These are phyloP conservation scores for Scomberomorus guttatus DNA, from an alignment of 2,797 vertebrate species.

Conservation along the genomic window DNA sequence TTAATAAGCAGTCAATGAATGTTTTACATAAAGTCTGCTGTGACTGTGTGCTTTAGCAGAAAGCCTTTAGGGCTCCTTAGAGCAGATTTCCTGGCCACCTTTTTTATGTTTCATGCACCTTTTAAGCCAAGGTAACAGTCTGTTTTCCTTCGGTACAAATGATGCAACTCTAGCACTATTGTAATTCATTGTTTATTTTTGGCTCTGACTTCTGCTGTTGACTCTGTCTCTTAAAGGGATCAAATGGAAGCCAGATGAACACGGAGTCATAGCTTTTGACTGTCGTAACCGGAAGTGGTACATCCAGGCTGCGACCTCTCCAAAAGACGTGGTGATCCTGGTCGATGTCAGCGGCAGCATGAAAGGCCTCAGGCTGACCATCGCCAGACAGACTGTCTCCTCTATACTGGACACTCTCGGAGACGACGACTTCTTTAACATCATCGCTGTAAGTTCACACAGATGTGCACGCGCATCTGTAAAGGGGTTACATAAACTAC, in stretches of 20 bases:
- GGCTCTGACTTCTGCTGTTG: neutral
- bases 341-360: slow-evolving; percentile 98
- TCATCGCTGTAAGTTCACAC: slow-evolving; percentile 92
- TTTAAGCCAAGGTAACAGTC: neutral
- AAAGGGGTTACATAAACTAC: slow-evolving; percentile 9
- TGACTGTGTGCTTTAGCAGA: slow-evolving; percentile 4
- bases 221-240: slow-evolving; percentile 86
- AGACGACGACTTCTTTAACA: slow-evolving; percentile 99
- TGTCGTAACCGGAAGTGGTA: slow-evolving; percentile 99
- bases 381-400: slow-evolving; percentile 97
- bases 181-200: neutral
- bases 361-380: slow-evolving; percentile 97
- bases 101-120: neutral
- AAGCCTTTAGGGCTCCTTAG: neutral
- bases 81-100: neutral
- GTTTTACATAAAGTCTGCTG: neutral
- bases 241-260: slow-evolving; percentile 98
- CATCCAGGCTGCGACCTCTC: slow-evolving; percentile 98
- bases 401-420: slow-evolving; percentile 98
- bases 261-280: slow-evolving; percentile 98
- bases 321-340: slow-evolving; percentile 97
- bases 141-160: slow-evolving; percentile 13
- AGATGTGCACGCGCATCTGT: slow-evolving; percentile 23
- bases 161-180: neutral
- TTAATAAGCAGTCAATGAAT: slow-evolving; percentile 11